Evolutionary conservation across 2,797 vertebrate genomes (phyloP).

Genomic region (Neosalanx taihuensis): DNA sequence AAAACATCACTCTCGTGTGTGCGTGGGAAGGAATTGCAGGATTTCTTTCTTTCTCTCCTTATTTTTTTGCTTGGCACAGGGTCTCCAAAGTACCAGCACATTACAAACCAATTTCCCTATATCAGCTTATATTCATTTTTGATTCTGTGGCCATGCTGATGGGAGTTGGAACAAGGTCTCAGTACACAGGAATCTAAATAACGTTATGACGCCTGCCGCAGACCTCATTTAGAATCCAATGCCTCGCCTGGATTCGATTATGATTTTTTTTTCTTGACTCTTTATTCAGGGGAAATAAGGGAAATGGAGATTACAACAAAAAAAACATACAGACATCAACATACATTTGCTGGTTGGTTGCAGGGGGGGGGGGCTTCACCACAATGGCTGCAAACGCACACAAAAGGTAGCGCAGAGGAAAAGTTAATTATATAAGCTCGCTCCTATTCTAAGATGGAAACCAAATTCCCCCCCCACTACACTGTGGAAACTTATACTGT

Average conservation of each 20-base stretch:
- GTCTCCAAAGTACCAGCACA: conserved; percentile 90
- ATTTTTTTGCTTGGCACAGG: conserved; percentile 62
- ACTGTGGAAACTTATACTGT: neutral
- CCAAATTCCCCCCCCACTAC: conserved; percentile 40
- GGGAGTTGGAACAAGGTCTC: conserved; percentile 92
- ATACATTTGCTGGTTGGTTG: conserved; percentile 59
- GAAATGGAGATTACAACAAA: conserved; percentile 74
- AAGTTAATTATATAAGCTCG: conserved; percentile 64
- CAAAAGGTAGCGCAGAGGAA: conserved; percentile 62
- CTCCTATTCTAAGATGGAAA: conserved; percentile 53
- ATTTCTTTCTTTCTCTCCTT: neutral
- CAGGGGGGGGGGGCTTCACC: conserved; percentile 46
- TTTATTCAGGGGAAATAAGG: conserved; percentile 78
- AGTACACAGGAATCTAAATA: conserved; percentile 97
- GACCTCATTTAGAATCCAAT: conserved; percentile 99
- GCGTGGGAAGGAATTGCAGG: conserved; percentile 65
- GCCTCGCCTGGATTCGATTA: conserved; percentile 89
- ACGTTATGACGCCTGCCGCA: conserved; percentile 91
- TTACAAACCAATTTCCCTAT: conserved; percentile 98
- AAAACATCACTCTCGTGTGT: conserved; percentile 74
- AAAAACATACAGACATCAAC: conserved; percentile 68
- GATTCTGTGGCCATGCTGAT: conserved; percentile 93
- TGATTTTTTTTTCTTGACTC: conserved; percentile 50
- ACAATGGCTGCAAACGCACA: conserved; percentile 55
- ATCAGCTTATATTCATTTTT: conserved; percentile 98